These are phyloP conservation scores for Belonocnema kinseyi DNA, from an alignment of 1,140 invertebrate species.

Conservation along the genomic window DNA sequence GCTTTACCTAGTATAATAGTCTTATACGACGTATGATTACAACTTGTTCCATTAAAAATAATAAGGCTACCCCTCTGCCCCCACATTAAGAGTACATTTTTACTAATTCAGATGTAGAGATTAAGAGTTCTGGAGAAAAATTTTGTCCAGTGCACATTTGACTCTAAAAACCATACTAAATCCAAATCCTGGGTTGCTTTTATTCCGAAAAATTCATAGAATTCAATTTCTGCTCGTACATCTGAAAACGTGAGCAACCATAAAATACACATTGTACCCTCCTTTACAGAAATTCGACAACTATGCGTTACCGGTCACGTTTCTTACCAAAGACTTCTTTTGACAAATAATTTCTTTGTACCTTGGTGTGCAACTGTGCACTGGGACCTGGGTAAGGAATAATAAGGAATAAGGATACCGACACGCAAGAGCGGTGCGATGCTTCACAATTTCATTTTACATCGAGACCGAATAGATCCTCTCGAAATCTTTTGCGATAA, in stretches of 20 bases:
- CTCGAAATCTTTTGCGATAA: constrained; percentile 52
- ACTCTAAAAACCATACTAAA: no score
- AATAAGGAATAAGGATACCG: background rate
- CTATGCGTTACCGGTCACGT: background rate
- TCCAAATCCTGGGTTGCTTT: no score
- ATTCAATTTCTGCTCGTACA: background rate
- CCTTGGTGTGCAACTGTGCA: background rate
- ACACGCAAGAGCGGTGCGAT: background rate
- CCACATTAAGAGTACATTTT: no score
- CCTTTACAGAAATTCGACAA: background rate
- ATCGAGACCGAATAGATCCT: constrained; percentile 35
- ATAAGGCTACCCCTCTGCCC: no score
- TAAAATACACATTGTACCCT: constrained; percentile 1
- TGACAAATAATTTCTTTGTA: constrained; percentile 38
- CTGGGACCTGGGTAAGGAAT: no score
- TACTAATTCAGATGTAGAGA: no score
- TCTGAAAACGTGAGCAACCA: constrained; percentile 10
- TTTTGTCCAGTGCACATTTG: no score
- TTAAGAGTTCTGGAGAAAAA: no score
- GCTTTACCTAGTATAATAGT: no score
- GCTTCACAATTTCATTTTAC: background rate
- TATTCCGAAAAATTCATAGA: background rate
- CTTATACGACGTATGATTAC: no score
- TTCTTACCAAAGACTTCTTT: constrained; percentile 2
- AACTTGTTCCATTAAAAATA: no score